Base-by-base conservation (phyloP, 2,888 invertebrate species). In the Onthophagus sagittarius region DNA sequence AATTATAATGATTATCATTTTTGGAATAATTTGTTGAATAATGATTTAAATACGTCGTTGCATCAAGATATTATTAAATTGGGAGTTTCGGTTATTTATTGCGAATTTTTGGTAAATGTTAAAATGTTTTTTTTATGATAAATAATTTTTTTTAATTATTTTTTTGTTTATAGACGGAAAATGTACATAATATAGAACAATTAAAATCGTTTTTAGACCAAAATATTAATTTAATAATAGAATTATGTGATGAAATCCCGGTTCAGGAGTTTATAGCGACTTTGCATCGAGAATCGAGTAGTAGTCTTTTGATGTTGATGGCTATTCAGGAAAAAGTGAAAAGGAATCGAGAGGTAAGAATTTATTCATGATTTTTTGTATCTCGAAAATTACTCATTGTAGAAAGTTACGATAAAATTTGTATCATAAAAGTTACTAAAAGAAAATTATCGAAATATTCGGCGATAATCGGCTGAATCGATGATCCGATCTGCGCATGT, bases 91-190 rank as follows among this genome's bases (percentile, higher is more conserved):
- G 88, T 94, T 80, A 88, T 93, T 0, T 92, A 92, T 81, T 94
- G 93, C 86, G 94, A 95, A 83, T 93, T 92, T 85, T 90, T 94
- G 85, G 92, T 92, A 82, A 89, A 89, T n/a, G n/a, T n/a, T n/a
- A n/a, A n/a, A n/a, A n/a, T n/a, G n/a, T n/a, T n/a, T n/a, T n/a
- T n/a, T n/a, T n/a, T n/a, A n/a, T n/a, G n/a, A n/a, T n/a, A n/a
- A n/a, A n/a, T n/a, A n/a, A n/a, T n/a, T 11, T 15, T 32, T 13
- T 33, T 33, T 33, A 33, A 53, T 53, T 1, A 53, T 9, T 1
- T 53, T 53, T 53, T 9, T 53, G 7, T 53, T 70, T 74, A 70
- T 71, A 74, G 74, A 62, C 33, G 11, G 91, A 92, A 81, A 93
- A 93, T 15, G 85, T 92, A 14, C 88, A 88, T 63, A 92, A 94